Evolutionary conservation across 2,888 invertebrate genomes (phyloP), one percentile per base, ranked within the genome.

Genomic region (Trissolcus brochymenae): DNA sequence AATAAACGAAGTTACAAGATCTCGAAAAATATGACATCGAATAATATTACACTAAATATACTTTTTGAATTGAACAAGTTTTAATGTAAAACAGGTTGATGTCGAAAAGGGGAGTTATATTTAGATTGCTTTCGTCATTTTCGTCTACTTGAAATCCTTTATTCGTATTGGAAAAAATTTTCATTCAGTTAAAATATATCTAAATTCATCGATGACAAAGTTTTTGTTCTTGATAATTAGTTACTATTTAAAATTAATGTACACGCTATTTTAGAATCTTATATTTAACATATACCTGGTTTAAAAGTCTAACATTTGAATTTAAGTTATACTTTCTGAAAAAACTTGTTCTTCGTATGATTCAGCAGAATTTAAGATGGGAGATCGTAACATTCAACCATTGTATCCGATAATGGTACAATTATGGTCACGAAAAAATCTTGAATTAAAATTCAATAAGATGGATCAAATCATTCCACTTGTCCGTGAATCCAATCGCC

Each of bases 331-430:
- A 61, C 55, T 53, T 40, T 51, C 17, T 7, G 35, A 40, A 62
- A 74, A 74, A 67, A 46, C 73, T 35, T 73, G 49, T 61, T 67
- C 67, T 53, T 53, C 50, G 17, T 57, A 54, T 74, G 74, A 74
- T 49, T 67, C 74, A 74, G 74, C 74, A 57, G 51, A 74, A 67
- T 57, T n/a, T 61, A 56, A 61, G 50, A 66, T 43, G 41, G 40
- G 46, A 73, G 35, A 41, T 50, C 50, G 25, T 67, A 61, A 67
- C 43, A 54, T 51, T 3, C 6, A 40, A 50, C 65, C 40, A 53
- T 73, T 73, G 50, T 73, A 35, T 21, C 11, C 19, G 49, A 66
- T 61, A 66, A 66, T 61, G 40, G 50, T 43, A 66, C 66, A 73
- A 73, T 73, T 71, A 59, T 57, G 56, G 14, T 59, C 61, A 64